Evolutionary conservation across 2,888 invertebrate species (phyloP).

Genomic region (Papilio protenor): DNA sequence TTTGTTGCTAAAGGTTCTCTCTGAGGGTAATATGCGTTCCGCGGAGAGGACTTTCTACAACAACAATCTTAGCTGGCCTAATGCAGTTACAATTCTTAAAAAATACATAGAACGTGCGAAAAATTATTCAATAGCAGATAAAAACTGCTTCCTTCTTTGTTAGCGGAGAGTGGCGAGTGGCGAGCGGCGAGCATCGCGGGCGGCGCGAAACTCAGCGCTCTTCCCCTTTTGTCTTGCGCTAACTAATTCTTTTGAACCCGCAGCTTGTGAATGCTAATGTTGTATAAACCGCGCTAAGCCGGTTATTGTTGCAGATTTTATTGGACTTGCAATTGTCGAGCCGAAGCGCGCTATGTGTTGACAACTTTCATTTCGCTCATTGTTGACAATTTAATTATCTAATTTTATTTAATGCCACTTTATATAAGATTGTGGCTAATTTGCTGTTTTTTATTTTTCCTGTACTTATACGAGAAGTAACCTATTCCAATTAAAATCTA

Average conservation of each 20-base stretch:
- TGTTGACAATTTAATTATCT: no score
- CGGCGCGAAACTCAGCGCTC: constrained; percentile 44
- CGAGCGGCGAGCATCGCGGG: constrained; percentile 45
- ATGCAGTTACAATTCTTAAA: constrained; percentile 49
- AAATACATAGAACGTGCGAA: constrained; percentile 29
- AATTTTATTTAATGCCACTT: no score
- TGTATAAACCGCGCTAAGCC: constrained; percentile 59
- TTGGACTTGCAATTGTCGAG: constrained; percentile 48
- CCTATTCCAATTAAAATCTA: constrained; percentile 66
- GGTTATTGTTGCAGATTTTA: constrained; percentile 69
- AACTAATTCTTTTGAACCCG: constrained; percentile 52
- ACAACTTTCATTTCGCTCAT: no score
- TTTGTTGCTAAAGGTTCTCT: neutral
- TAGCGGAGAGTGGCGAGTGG: constrained; percentile 46
- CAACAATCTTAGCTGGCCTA: constrained; percentile 37
- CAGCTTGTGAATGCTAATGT: constrained; percentile 59
- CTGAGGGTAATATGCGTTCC: neutral
- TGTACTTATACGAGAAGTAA: neutral
- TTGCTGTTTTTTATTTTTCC: neutral
- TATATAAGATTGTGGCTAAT: neutral
- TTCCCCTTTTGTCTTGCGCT: constrained; percentile 6
- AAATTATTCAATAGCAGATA: constrained; percentile 28
- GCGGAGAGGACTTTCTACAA: neutral
- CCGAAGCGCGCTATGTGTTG: neutral
- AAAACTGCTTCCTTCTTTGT: constrained; percentile 40